Conservation (phyloP, 2,888 invertebrate genomes). For the Macropis europaea region DNA sequence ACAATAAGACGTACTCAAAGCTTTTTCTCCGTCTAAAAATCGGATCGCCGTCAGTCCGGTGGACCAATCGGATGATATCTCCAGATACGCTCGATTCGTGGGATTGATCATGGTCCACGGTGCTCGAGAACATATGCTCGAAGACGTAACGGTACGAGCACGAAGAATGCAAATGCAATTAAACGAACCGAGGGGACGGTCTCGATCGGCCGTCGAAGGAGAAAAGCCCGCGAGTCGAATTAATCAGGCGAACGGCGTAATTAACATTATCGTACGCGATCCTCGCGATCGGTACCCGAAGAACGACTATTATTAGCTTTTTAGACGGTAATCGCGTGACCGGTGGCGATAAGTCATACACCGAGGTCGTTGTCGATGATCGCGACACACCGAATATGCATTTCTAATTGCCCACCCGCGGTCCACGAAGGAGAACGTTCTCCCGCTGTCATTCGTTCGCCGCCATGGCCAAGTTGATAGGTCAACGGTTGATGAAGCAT, state of each 20-base stretch:
- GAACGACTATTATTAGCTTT: constrained; percentile 54
- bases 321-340: constrained; percentile 53
- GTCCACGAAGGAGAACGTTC: constrained; percentile 20
- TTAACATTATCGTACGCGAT: constrained; percentile 48
- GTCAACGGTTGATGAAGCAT: constrained; percentile 55
- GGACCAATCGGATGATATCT: no score
- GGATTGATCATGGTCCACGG: no score
- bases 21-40: no score
- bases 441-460: constrained; percentile 27
- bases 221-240: constrained; percentile 40
- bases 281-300: constrained; percentile 2
- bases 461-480: constrained; percentile 47
- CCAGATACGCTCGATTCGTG: no score
- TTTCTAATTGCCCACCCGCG: constrained; percentile 58
- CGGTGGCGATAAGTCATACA: constrained; percentile 43
- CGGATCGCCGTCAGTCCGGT: no score
- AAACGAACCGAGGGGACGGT: constrained; percentile 1
- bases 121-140: no score
- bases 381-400: constrained; percentile 39
- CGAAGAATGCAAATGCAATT: constrained; percentile 11
- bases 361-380: constrained; percentile 43
- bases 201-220: background rate
- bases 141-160: constrained; percentile 12
- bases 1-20: no score
- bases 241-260: constrained; percentile 52